These are phyloP conservation scores for Ormyrus nitidulus DNA, from an alignment of 2,888 invertebrate species.

Conservation along the genomic window DNA sequence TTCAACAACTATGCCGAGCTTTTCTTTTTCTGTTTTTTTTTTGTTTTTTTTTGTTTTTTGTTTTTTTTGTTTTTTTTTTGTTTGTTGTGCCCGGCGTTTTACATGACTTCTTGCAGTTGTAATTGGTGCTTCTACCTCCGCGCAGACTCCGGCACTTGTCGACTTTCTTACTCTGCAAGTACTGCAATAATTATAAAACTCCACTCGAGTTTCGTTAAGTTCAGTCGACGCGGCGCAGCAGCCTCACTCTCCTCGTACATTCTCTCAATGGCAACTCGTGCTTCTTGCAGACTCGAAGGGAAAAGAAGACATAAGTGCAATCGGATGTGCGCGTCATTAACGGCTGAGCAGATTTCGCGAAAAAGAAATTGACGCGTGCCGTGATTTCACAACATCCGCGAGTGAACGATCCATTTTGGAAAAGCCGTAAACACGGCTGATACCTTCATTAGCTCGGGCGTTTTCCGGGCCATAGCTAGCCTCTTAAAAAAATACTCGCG, in stretches of 20 bases:
- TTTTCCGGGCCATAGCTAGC: not conserved
- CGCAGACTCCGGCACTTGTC: not conserved
- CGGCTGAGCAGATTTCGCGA: not conserved
- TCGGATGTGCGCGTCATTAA: slow-evolving; percentile 46
- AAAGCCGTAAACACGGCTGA: not conserved
- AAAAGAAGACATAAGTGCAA: not conserved
- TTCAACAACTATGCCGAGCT: slow-evolving; percentile 16
- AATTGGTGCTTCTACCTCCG: slow-evolving; percentile 36
- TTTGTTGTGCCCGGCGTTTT: slow-evolving; percentile 11
- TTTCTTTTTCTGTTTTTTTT: too few species aligned
- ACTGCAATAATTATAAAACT: slow-evolving; percentile 59
- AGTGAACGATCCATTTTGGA: slow-evolving; percentile 2
- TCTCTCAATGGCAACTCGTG: slow-evolving; percentile 25
- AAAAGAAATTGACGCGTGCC: slow-evolving; percentile 45
- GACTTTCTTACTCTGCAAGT: slow-evolving; percentile 44
- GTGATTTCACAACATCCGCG: slow-evolving; percentile 24
- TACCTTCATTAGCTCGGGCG: not conserved
- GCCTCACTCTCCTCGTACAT: slow-evolving; percentile 22
- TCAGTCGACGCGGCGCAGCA: slow-evolving; percentile 30
- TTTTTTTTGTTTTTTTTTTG: not conserved
- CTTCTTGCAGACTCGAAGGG: not conserved
- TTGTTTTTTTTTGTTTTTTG: slow-evolving; percentile 6
- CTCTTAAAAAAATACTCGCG: slow-evolving; percentile 10
- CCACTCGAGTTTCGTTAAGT: slow-evolving; percentile 59
- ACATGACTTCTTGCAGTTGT: slow-evolving; percentile 42